A percentile compares a stretch with the other conserved stretches of the same genome.
phyloP scores from a whole-genome alignment of 2,113 vertebrate species.

The Pungitius pungitius region DNA sequence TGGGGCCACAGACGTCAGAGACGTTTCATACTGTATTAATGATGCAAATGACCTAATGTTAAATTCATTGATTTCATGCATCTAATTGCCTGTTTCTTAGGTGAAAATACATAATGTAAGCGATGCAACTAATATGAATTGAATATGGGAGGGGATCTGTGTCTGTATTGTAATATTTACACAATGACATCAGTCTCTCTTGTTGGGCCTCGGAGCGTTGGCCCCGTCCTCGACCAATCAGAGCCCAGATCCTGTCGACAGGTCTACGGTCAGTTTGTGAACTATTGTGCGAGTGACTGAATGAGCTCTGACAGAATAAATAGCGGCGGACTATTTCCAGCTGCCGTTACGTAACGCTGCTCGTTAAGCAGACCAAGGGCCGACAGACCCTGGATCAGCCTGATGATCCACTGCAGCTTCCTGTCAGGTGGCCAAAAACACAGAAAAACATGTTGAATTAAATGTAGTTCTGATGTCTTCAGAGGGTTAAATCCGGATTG shows the following conservation, averaged over 20 bases:
- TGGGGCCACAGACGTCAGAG: too few species aligned
- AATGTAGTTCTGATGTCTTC: neutral
- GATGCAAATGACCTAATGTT: neutral
- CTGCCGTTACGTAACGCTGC: neutral
- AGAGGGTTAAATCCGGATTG: conserved; percentile 26
- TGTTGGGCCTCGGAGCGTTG: neutral
- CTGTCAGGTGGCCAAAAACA: neutral
- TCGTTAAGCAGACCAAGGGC: conserved; percentile 7
- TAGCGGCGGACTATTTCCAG: conserved; percentile 15
- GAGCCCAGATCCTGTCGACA: conserved; percentile 1
- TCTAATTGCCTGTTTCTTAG: neutral
- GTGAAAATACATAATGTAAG: neutral
- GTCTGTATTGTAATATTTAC: neutral
- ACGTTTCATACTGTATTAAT: neutral
- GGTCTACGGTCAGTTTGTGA: neutral
- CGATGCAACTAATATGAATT: neutral
- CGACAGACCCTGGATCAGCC: conserved; percentile 17
- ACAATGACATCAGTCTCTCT: neutral
- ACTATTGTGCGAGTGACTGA: conserved; percentile 7
- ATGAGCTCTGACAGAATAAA: neutral
- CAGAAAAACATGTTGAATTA: neutral
- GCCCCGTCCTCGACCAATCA: conserved; percentile 15
- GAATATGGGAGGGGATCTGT: neutral
- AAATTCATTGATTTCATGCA: neutral
- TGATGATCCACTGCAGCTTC: neutral